Evolutionary conservation across 2,888 invertebrate species (phyloP).

Genomic region (Himalopsyche anomala): DNA sequence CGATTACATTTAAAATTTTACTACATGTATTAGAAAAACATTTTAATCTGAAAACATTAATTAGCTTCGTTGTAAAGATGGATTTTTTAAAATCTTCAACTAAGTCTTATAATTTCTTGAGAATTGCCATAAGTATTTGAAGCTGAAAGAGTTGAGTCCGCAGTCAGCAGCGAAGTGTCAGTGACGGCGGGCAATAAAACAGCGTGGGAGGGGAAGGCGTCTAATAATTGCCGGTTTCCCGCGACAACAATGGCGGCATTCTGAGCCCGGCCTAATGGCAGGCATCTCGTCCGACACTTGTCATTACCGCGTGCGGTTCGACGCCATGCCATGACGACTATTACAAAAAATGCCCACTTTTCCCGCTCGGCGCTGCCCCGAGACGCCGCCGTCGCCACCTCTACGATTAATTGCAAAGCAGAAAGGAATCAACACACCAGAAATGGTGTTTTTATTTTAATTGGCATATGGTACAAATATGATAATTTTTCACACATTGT

Average conservation of each 20-base stretch:
- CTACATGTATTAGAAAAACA: too few species aligned
- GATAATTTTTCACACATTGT: too few species aligned
- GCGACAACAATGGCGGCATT: slow-evolving; percentile 58
- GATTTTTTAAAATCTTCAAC: too few species aligned
- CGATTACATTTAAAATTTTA: too few species aligned
- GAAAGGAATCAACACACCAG: not conserved
- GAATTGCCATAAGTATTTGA: not conserved
- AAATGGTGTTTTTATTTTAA: not conserved
- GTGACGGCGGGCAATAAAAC: slow-evolving; percentile 24
- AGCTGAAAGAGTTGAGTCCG: not conserved
- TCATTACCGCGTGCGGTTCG: slow-evolving; percentile 50
- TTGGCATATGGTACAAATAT: not conserved
- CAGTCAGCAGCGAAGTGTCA: slow-evolving; percentile 2
- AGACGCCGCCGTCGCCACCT: slow-evolving; percentile 16
- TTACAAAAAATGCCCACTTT: slow-evolving; percentile 18
- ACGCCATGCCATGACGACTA: slow-evolving; percentile 27
- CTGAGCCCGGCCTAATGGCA: slow-evolving; percentile 51
- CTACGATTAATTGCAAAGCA: not conserved
- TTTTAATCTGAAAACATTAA: too few species aligned
- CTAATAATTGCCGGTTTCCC: slow-evolving; percentile 60
- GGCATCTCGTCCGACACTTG: slow-evolving; percentile 41
- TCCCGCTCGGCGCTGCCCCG: not conserved
- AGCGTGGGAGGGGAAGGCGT: slow-evolving; percentile 61
- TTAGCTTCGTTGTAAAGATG: too few species aligned
- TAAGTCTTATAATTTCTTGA: not conserved